Percentiles rank a stretch among this genome's conserved stretches.
phyloP scores from a whole-genome alignment of 1,140 invertebrate species.

The Leptonema lineaticorne region DNA sequence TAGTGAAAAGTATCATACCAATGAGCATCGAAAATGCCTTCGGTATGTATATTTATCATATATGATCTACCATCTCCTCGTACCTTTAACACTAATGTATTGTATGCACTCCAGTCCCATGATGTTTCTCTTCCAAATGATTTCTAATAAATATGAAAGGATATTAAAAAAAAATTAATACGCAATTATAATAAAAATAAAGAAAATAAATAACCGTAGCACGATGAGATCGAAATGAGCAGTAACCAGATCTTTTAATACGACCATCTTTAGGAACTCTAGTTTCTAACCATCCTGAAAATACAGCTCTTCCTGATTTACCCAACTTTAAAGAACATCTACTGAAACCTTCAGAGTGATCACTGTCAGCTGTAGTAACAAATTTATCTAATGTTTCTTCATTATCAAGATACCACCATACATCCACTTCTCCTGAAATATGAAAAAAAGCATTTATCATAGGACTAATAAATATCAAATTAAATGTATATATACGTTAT shows the following conservation, averaged over 20 bases:
- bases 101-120: slow-evolving; percentile 77
- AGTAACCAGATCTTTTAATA: slow-evolving; percentile 74
- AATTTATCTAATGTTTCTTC: slow-evolving; percentile 68
- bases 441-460: neutral
- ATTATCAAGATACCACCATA: slow-evolving; percentile 68
- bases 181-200: slow-evolving; percentile 3
- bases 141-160: slow-evolving; percentile 57
- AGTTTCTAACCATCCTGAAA: slow-evolving; percentile 72
- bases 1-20: slow-evolving; percentile 86
- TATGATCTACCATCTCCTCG: slow-evolving; percentile 91
- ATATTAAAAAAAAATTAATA: neutral
- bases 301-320: slow-evolving; percentile 69
- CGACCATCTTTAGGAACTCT: slow-evolving; percentile 78
- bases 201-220: neutral
- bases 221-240: slow-evolving; percentile 68
- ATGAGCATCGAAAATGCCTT: slow-evolving; percentile 72
- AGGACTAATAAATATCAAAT: neutral
- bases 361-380: slow-evolving; percentile 73
- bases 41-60: slow-evolving; percentile 71
- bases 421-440: slow-evolving; percentile 65
- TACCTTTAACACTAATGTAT: slow-evolving; percentile 79
- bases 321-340: slow-evolving; percentile 65
- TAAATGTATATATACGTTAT: no score
- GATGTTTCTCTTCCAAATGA: slow-evolving; percentile 75
- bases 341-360: slow-evolving; percentile 80